Conservation (phyloP, 2,797 vertebrate species). For the Scomberomorus guttatus region DNA sequence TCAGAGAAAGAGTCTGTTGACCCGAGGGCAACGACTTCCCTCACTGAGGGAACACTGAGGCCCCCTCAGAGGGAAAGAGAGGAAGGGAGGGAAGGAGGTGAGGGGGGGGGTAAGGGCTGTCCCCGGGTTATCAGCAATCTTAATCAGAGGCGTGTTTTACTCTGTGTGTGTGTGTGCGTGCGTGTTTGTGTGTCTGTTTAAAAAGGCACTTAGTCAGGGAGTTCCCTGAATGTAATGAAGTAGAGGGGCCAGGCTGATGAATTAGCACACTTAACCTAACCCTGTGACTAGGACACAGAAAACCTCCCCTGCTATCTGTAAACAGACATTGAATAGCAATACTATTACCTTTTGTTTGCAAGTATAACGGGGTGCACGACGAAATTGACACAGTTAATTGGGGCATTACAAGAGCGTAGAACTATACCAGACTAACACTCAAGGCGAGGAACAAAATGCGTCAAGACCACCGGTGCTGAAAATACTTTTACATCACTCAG, state of each 20-base stretch:
- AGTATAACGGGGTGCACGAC: background rate
- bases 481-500: slow-evolving; percentile 5
- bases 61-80: slow-evolving; percentile 17
- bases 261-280: slow-evolving; percentile 36
- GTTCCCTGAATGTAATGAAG: slow-evolving; percentile 60
- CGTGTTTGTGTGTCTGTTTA: slow-evolving; percentile 32
- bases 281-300: background rate
- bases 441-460: background rate
- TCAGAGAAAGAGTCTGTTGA: slow-evolving; percentile 21
- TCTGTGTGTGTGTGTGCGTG: slow-evolving; percentile 6
- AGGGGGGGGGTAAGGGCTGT: slow-evolving; percentile 47
- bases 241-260: slow-evolving; percentile 26
- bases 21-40: slow-evolving; percentile 37
- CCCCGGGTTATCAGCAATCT: slow-evolving; percentile 58
- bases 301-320: slow-evolving; percentile 14
- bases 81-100: slow-evolving; percentile 2
- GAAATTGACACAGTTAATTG: slow-evolving; percentile 4
- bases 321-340: slow-evolving; percentile 18
- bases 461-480: background rate
- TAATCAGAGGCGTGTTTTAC: slow-evolving; percentile 41
- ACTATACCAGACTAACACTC: slow-evolving; percentile 15
- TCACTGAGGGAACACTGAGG: slow-evolving; percentile 42
- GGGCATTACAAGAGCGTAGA: background rate
- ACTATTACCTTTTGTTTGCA: slow-evolving; percentile 1
- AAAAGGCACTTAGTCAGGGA: slow-evolving; percentile 65